A percentile compares a stretch with the other conserved stretches of the same genome.
Evolutionary conservation across 1,140 invertebrate species (phyloP).

Genomic region (Tetramorium parvispinum): DNA sequence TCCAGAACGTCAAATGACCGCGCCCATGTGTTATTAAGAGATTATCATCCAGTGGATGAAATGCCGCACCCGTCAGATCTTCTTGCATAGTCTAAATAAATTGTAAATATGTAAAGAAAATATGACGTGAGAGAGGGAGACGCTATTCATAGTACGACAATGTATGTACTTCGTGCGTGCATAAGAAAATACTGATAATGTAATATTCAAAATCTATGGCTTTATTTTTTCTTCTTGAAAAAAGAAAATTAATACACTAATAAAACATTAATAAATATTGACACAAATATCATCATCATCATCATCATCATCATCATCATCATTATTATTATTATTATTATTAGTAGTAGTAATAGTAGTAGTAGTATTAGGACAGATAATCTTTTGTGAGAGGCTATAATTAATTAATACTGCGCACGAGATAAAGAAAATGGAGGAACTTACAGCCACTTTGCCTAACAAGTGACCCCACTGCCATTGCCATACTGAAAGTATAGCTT

Average conservation of each 20-base stretch:
- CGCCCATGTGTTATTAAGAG: conserved; percentile 97
- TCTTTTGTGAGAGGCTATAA: background rate
- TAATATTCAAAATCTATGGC: background rate
- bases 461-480: conserved; percentile 96
- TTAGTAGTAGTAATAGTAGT: too few relatives aligned
- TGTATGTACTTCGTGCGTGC: background rate
- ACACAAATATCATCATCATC: too few relatives aligned
- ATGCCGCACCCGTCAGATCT: conserved; percentile 95
- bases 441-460: conserved; percentile 94
- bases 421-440: conserved; percentile 75
- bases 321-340: too few relatives aligned
- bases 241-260: background rate
- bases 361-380: too few relatives aligned
- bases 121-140: background rate
- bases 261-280: too few relatives aligned
- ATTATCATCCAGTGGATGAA: conserved; percentile 97
- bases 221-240: background rate
- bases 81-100: conserved; percentile 92
- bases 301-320: too few relatives aligned
- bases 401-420: background rate
- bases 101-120: background rate
- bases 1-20: conserved; percentile 97
- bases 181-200: background rate
- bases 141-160: too few relatives aligned
- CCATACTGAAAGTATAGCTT: conserved; percentile 95